Percentiles rank a stretch among this genome's conserved stretches.
These are phyloP conservation scores for Bettongia penicillata DNA, from an alignment of 2,113 vertebrate species.

Conservation along the genomic window DNA sequence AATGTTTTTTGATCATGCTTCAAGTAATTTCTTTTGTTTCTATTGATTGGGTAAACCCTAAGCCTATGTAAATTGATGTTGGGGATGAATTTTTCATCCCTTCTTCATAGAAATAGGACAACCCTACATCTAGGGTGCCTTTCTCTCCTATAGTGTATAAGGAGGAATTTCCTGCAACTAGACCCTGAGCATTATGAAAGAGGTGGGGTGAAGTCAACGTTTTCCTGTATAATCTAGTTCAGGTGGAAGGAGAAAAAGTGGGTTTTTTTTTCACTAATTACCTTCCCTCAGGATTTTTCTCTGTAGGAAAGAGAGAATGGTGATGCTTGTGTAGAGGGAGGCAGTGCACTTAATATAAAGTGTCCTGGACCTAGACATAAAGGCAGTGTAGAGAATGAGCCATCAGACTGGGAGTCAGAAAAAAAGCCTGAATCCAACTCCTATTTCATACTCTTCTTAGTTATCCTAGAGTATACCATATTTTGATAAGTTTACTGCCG, in stretches of 20 bases:
- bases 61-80: no score
- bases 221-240: not conserved
- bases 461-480: not conserved
- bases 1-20: no score
- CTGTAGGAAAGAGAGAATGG: not conserved
- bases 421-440: not conserved
- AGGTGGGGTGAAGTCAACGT: no score
- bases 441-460: not conserved
- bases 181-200: not conserved
- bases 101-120: no score
- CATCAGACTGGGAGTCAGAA: not conserved
- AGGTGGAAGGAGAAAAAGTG: not conserved
- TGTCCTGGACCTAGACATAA: not conserved
- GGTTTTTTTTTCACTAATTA: fast-evolving
- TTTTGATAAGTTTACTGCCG: not conserved
- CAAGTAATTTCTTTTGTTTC: no score
- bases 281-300: not conserved
- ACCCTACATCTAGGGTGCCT: no score
- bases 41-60: no score
- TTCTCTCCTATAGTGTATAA: no score
- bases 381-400: not conserved
- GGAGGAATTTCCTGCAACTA: no score
- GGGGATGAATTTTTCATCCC: no score
- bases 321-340: not conserved
- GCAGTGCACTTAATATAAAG: not conserved